Evolutionary conservation across 1,140 invertebrate species (phyloP).

Genomic region (Dysdera silvatica): DNA sequence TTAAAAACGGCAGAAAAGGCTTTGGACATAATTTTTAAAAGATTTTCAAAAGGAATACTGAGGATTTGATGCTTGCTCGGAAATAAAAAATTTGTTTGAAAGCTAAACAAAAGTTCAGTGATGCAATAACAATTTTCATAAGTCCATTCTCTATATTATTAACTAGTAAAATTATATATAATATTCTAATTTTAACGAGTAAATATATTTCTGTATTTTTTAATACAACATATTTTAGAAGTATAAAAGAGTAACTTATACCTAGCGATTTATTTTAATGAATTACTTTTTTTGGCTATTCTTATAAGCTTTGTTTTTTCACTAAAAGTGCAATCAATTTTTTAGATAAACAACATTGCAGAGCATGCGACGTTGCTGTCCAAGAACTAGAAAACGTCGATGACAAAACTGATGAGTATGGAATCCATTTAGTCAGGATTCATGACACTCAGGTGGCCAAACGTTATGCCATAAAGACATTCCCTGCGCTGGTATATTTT

Average conservation of each 20-base stretch:
- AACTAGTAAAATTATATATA: too few relatives aligned
- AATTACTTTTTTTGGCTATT: constrained; percentile 8
- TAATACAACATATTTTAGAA: not conserved
- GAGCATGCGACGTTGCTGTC: constrained; percentile 84
- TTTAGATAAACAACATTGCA: constrained; percentile 81
- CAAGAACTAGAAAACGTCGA: constrained; percentile 83
- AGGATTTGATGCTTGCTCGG: too few relatives aligned
- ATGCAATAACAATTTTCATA: too few relatives aligned
- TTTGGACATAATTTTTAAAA: too few relatives aligned
- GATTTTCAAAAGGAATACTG: too few relatives aligned
- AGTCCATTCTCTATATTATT: too few relatives aligned
- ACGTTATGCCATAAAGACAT: constrained; percentile 88
- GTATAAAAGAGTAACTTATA: not conserved
- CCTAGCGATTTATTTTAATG: not conserved
- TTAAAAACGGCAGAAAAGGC: too few relatives aligned
- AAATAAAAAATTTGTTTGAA: too few relatives aligned
- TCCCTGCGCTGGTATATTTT: constrained; percentile 86
- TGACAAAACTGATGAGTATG: constrained; percentile 85
- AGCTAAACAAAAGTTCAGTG: too few relatives aligned
- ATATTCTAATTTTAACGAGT: too few relatives aligned
- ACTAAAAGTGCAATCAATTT: too few relatives aligned
- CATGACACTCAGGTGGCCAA: constrained; percentile 69
- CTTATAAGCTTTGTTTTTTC: not conserved
- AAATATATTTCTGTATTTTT: not conserved
- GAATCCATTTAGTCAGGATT: constrained; percentile 90